phyloP scores from a whole-genome alignment of 2,113 vertebrate species.

The Chaetorhynchus papuensis region DNA sequence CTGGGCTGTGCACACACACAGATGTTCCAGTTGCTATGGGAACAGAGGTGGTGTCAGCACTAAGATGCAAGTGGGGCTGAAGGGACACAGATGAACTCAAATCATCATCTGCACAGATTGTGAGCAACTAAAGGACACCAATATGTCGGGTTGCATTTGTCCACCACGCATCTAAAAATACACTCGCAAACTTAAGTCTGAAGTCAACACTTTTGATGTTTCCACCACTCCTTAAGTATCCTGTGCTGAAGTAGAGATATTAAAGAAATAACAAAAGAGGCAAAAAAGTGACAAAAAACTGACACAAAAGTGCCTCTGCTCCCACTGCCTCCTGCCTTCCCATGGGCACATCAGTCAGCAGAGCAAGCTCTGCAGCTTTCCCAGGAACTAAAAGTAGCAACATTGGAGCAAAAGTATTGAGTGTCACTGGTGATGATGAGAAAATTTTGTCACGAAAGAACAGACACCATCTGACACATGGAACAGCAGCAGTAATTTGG shows the following conservation, averaged over 20 bases:
- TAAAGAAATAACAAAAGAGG: not conserved
- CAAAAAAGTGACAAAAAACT: not conserved
- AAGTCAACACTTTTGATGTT: not conserved
- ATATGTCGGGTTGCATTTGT: not conserved
- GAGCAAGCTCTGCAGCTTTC: not conserved
- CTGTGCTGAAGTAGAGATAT: not conserved
- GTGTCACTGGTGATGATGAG: conserved; percentile 18
- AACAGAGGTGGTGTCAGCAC: not conserved
- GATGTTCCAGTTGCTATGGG: not conserved
- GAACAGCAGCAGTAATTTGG: conserved; percentile 38
- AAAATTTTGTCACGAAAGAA: conserved; percentile 33
- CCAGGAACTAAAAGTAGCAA: conserved; percentile 36
- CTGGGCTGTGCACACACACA: not conserved
- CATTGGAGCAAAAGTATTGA: conserved; percentile 7
- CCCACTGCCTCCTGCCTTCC: not conserved
- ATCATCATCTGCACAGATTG: not conserved
- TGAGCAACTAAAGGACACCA: not conserved
- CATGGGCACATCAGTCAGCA: not conserved
- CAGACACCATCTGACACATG: conserved; percentile 37
- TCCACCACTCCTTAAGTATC: not conserved
- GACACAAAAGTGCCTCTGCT: not conserved
- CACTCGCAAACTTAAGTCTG: not conserved
- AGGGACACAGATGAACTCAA: not conserved
- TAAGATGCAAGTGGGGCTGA: not conserved
- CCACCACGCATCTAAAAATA: not conserved